Evolutionary conservation across 2,113 vertebrate genomes (phyloP), one percentile per base, ranked within the genome.

Genomic region (Clarias batrachus): DNA sequence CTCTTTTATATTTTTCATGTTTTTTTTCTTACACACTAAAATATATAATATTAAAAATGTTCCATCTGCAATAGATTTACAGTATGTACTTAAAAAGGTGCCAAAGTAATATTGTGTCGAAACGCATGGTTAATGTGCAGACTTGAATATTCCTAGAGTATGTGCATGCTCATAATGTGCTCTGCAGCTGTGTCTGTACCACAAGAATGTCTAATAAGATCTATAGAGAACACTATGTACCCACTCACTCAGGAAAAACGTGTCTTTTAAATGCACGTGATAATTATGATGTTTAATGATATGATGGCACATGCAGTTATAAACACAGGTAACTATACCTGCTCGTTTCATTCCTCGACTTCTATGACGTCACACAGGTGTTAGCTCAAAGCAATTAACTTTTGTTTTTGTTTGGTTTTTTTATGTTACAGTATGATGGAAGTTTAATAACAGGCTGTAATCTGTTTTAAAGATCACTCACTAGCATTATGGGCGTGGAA

Each of bases 121-220:
- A 37, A 81, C 8, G 2, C 63, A 54, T 73, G 56, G 23, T 21
- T 23, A 54, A 52, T 13, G 13, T 79, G 41, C 68, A 68, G 23
- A 52, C n/a, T 13, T 4, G 19, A 17, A 77, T 27, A 59, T 74
- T 60, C 30, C 48, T 52, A 23, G 52, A 81, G 78, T 5, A 52
- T n/a, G 48, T 37, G n/a, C 56, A 48, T 86, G 80, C 83, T 83
- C 19, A 90, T 68, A 78, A 86, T 90, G 87, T 88, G 86, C 88
- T 17, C 33, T 66, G 21, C 81, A 84, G n/a, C 68, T 33, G 37
- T 63, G 54, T 52, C 23, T 57, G 90, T 91, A 92, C 90, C 86
- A 48, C 91, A 91, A 89, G 89, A 92, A 90, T 84, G 88, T 86
- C 80, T 37, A 37, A 86, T 91, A 92, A 93, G 93, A 84, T 81